Evolutionary conservation across 92 coral and sea anemone species (phyloP), one percentile per base, ranked within the genome.

Genomic region (Parazoanthus darwini): DNA sequence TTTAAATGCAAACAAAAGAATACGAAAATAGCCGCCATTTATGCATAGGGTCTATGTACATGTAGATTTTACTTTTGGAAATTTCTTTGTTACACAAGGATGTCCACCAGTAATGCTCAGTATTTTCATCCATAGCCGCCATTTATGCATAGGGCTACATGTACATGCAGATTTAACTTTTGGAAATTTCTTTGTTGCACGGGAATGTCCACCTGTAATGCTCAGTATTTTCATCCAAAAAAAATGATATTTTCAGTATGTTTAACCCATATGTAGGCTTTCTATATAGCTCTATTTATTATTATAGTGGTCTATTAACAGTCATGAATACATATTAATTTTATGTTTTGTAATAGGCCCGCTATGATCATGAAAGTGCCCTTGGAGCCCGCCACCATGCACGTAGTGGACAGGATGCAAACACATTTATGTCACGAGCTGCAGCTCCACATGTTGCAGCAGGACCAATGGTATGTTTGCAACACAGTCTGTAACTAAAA

Each of bases 391-490:
- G 67, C 26, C 87, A 83, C 2, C 87, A 70, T 25, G 63, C 44
- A 5, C 78, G 87, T 18, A 36, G 77, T 83, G 77, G 25, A 48
- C 78, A 83, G 46, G 87, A 83, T 44, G 26, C 65, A 15, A 43
- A 54, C 38, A 46, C 86, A 13, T 74, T 76, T 70, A 38, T 84
- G 68, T 36, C 88, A 6, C 92, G 91, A 26, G 84, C 46, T 73
- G 89, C 92, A 23, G 82, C 88, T 1, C 89, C 94, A 8, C 89
- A 90, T 72, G 77, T 68, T 56, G 94, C 92, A 8, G 89, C 94
- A 10, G 91, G 91, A 48, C 89, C 94, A 35, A 38, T 92, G 92
- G 94, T 92, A 84, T 16, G 94, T 75, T 54, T 56, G 4, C 25
- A 15, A 54, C 8, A 14, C 36, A 39, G 3, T 26, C 16, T 72